A percentile compares a stretch with the other conserved stretches of the same genome.
Evolutionary conservation across 2,113 vertebrate genomes (phyloP).

Genomic region (Pelobates fuscus): DNA sequence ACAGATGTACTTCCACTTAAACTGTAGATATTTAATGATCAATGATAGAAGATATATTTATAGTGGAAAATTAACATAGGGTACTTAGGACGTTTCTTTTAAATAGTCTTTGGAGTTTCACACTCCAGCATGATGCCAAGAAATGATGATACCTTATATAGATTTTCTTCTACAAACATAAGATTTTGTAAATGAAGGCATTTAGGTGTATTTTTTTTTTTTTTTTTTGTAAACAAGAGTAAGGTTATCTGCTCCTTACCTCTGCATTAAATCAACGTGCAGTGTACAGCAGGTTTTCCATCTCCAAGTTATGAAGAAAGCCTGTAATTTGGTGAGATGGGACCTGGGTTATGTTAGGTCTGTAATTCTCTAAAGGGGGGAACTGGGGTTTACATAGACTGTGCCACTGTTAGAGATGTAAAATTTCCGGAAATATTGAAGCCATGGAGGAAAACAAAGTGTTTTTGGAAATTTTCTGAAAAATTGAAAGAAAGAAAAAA

Average conservation of each 20-base stretch:
- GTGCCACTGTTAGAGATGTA: no score
- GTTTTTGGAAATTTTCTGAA: no score
- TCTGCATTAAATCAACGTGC: background rate
- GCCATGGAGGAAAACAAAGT: no score
- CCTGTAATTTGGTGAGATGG: background rate
- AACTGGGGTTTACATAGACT: background rate
- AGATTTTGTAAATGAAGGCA: slow-evolving; percentile 48
- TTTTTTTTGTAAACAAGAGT: no score
- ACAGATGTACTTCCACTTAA: background rate
- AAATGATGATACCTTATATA: background rate
- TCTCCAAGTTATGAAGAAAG: slow-evolving; percentile 16
- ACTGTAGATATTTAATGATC: background rate
- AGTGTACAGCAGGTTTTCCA: background rate
- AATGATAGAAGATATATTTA: background rate
- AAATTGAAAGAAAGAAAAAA: no score
- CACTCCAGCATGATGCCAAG: slow-evolving; percentile 7
- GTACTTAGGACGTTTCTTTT: background rate
- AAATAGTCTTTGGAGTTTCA: slow-evolving; percentile 7
- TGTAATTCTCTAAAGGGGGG: slow-evolving; percentile 2
- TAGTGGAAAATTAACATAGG: background rate
- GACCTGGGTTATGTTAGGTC: background rate
- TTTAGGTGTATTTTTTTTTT: slow-evolving; percentile 49
- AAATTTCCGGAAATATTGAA: no score
- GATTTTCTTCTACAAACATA: background rate
- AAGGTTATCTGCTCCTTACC: background rate